Evolutionary conservation across 2,888 invertebrate species (phyloP), one percentile per base, ranked within the genome.

Genomic region (Cephus pulcher): DNA sequence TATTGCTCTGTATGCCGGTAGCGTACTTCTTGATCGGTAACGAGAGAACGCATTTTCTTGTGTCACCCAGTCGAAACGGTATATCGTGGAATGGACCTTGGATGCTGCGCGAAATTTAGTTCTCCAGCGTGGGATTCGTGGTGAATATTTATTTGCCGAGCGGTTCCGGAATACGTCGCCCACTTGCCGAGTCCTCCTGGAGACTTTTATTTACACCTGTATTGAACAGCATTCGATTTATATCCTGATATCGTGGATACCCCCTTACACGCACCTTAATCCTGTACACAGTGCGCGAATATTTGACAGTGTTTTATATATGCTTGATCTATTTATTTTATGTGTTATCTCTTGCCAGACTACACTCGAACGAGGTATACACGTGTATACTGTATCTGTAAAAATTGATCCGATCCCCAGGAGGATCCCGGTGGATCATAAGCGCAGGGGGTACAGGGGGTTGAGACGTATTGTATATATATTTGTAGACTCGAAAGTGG

Each of bases 401-500:
- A 23, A 23, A 0, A 56, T 56, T 23, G 6, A 23, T 56, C 9
- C 9, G 56, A 56, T 56, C 23, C 6, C 9, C 1, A 56, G 56
- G 40, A 9, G 40, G 23, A 56, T 23, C 9, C 3, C 56, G 23
- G 23, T 56, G 2, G 56, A 23, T 56, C 56, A 3, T 23, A 56
- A 15, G 9, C 23, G 9, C 35, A 35, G 12, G 56, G 23, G 23
- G 15, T 56, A 56, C 3, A 56, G 23, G 56, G 23, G 56, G 6
- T 56, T 56, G 9, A 56, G 23, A 56, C 23, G 23, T 23, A 40
- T 40, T 2, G 0, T 40, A 76, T 30, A 40, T 30, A 40, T 77
- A 69, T 34, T 34, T 37, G 23, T 74, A 74, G 69, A 69, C 30
- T n/a, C 85, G 85, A 83, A 84, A 83, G 82, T 82, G 83, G 74